A percentile compares a stretch with the other conserved stretches of the same genome.
Conservation (phyloP, 2,797 vertebrate genomes). For the Eurystomus glaucurus region DNA sequence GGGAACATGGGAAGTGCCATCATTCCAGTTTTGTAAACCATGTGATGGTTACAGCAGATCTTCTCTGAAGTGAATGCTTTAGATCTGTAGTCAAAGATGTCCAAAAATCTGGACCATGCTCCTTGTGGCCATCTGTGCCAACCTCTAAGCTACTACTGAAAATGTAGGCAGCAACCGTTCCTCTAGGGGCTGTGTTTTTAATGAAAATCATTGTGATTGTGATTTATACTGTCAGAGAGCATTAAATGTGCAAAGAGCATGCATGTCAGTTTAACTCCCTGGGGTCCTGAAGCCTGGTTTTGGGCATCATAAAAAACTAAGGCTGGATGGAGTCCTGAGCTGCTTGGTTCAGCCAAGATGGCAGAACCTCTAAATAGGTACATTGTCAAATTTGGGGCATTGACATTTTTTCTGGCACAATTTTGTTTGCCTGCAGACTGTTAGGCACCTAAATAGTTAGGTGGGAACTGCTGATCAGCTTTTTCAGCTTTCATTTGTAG, state of each 20-base stretch:
- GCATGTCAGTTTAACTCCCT: not conserved
- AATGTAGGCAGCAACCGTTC: not conserved
- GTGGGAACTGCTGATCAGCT: not conserved
- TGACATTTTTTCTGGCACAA: not conserved
- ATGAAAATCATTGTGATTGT: not conserved
- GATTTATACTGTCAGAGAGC: not conserved
- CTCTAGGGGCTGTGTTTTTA: not conserved
- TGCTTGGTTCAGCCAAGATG: not conserved
- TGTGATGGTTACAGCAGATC: accelerated
- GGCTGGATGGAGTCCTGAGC: not conserved
- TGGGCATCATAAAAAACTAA: not conserved
- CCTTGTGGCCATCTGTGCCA: not conserved
- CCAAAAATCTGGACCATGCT: not conserved
- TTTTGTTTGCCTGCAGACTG: not conserved
- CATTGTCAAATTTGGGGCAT: not conserved
- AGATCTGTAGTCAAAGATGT: not conserved
- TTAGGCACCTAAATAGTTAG: not conserved
- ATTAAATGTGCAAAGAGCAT: not conserved
- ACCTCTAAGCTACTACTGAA: not conserved
- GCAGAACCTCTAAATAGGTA: not conserved
- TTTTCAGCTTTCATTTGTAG: not conserved
- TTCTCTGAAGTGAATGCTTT: not conserved
- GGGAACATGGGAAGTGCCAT: not conserved
- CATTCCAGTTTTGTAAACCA: not conserved
- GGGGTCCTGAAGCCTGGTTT: not conserved